Percentiles rank a stretch among this genome's conserved stretches.
phyloP scores from a whole-genome alignment of 2,797 vertebrate species.

The Hippopotamyrus pictus region DNA sequence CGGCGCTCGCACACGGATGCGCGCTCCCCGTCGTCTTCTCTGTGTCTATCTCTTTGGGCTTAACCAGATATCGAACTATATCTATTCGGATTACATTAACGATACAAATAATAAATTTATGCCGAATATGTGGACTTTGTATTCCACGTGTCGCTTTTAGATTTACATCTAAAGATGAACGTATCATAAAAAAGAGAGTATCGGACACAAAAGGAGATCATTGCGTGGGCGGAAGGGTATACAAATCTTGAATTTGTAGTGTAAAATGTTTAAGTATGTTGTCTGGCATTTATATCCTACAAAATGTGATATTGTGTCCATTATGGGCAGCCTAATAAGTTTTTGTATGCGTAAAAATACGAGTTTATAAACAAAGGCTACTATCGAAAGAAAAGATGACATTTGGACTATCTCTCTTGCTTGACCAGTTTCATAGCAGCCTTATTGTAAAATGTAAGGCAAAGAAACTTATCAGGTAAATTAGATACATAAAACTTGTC shows the following conservation, averaged over 20 bases:
- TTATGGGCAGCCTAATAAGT: too few relatives aligned
- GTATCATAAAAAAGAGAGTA: not conserved
- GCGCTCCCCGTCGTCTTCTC: constrained; percentile 43
- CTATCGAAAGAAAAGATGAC: not conserved
- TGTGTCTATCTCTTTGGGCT: constrained; percentile 40
- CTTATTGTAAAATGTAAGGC: not conserved
- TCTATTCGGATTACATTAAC: not conserved
- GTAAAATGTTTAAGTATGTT: not conserved
- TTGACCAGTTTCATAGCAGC: not conserved
- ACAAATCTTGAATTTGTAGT: constrained; percentile 7
- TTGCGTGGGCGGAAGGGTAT: constrained; percentile 7
- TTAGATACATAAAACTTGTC: not conserved
- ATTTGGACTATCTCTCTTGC: not conserved
- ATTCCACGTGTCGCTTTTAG: not conserved
- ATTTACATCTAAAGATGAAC: not conserved
- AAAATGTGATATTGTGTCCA: not conserved
- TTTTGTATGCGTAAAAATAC: not conserved
- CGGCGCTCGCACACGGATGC: constrained; percentile 58
- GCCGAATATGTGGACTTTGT: not conserved
- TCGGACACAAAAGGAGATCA: not conserved
- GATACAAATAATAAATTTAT: not conserved
- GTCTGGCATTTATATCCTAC: not conserved
- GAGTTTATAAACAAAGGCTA: not conserved
- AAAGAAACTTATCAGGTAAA: not conserved
- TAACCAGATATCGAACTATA: constrained; percentile 24